Evolutionary conservation across 2,888 invertebrate genomes (phyloP).

Genomic region (Fragum whitleyi): DNA sequence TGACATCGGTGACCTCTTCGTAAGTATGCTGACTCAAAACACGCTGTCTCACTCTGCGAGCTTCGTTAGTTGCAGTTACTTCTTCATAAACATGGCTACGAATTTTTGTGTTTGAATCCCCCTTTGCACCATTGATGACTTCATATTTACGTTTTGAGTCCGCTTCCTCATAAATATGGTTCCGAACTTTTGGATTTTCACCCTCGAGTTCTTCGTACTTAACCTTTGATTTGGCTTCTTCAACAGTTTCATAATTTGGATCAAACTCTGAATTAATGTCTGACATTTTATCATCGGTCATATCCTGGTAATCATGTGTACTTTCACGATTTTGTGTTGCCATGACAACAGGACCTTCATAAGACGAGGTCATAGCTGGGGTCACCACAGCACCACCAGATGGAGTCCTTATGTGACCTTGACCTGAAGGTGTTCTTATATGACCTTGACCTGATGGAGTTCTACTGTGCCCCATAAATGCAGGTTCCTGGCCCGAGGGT

Average conservation of each 20-base stretch:
- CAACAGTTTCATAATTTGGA: slow-evolving; percentile 81
- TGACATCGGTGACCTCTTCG: slow-evolving; percentile 77
- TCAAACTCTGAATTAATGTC: slow-evolving; percentile 67
- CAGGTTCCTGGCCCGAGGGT: slow-evolving; percentile 42
- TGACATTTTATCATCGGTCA: slow-evolving; percentile 26
- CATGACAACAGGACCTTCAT: slow-evolving; percentile 51
- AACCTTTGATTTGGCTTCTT: slow-evolving; percentile 75
- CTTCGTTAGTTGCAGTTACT: slow-evolving; percentile 68
- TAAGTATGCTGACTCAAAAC: slow-evolving; percentile 77
- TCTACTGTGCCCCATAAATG: slow-evolving; percentile 40
- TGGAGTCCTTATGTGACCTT: slow-evolving; percentile 58
- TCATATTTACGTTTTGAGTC: slow-evolving; percentile 66
- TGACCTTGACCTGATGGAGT: slow-evolving; percentile 60
- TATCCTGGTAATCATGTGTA: slow-evolving; percentile 13
- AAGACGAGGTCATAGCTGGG: slow-evolving; percentile 54
- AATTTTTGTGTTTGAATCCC: slow-evolving; percentile 56
- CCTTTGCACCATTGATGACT: slow-evolving; percentile 41
- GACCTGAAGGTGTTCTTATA: slow-evolving; percentile 50
- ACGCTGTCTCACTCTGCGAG: slow-evolving; percentile 65
- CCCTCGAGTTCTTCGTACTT: slow-evolving; percentile 64
- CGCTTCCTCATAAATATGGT: slow-evolving; percentile 71
- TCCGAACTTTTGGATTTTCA: slow-evolving; percentile 38
- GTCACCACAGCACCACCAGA: slow-evolving; percentile 48
- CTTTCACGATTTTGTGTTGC: slow-evolving; percentile 54
- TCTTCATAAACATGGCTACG: slow-evolving; percentile 76